Evolutionary conservation across 2,113 vertebrate genomes (phyloP).

Genomic region (Triplophysa tibetana): DNA sequence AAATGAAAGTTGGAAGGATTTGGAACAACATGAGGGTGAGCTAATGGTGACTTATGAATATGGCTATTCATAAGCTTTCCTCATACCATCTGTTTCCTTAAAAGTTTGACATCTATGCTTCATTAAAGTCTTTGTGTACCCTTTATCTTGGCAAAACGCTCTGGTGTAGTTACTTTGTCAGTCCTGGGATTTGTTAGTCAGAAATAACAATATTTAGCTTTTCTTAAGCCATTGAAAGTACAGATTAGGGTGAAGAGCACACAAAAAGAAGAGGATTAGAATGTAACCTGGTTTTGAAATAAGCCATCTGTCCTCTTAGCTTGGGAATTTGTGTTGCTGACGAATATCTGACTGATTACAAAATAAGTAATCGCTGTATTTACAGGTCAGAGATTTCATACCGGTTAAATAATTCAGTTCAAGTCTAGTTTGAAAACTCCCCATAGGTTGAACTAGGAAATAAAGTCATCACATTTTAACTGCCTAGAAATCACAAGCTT

Average conservation of each 20-base stretch:
- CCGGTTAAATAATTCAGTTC: background rate
- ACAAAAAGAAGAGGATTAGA: slow-evolving; percentile 36
- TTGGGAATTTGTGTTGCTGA: background rate
- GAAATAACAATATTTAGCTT: slow-evolving; percentile 26
- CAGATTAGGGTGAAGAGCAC: slow-evolving; percentile 35
- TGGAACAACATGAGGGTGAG: too few species aligned
- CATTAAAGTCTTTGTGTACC: background rate
- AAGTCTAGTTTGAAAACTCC: background rate
- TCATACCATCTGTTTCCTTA: background rate
- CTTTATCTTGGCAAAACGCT: background rate
- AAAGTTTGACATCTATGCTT: background rate
- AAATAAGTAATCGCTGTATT: background rate
- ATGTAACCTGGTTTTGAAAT: slow-evolving; percentile 42
- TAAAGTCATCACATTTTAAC: background rate
- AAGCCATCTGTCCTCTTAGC: slow-evolving; percentile 31
- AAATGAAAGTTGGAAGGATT: too few species aligned
- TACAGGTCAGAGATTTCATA: background rate
- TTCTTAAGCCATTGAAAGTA: slow-evolving; percentile 39
- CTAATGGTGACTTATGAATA: too few species aligned
- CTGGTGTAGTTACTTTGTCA: background rate
- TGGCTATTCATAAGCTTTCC: background rate
- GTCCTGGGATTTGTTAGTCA: slow-evolving; percentile 11
- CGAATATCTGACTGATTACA: background rate
- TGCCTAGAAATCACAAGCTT: background rate
- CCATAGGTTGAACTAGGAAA: background rate